Conservation (phyloP, 2,797 vertebrate species). For the Danionella dracula region DNA sequence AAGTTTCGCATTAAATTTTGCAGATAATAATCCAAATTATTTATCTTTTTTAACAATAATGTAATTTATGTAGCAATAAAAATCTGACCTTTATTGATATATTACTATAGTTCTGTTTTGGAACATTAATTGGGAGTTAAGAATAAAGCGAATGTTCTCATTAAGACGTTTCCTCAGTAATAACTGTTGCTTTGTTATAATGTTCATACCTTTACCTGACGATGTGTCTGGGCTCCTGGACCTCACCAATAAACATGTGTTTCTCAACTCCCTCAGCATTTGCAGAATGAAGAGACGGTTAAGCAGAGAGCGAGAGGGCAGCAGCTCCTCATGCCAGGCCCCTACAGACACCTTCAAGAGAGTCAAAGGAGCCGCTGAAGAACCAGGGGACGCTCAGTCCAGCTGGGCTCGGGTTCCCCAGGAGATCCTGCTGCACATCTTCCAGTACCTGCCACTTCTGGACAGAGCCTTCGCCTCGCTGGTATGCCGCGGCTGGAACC, state of each 20-base stretch:
- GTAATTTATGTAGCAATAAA: too few relatives aligned
- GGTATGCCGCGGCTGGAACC: constrained; percentile 90
- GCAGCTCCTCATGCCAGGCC: constrained; percentile 63
- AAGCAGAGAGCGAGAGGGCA: constrained; percentile 64
- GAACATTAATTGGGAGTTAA: too few relatives aligned
- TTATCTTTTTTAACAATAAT: too few relatives aligned
- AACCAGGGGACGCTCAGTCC: constrained; percentile 35
- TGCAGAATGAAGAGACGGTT: constrained; percentile 88
- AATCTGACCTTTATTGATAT: too few relatives aligned
- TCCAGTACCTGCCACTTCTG: constrained; percentile 89
- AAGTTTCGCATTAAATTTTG: too few relatives aligned
- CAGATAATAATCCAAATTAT: too few relatives aligned
- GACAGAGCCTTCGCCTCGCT: constrained; percentile 91
- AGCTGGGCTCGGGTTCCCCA: constrained; percentile 86
- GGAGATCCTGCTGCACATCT: constrained; percentile 89
- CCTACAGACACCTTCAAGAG: constrained; percentile 72
- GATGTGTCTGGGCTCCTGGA: neutral
- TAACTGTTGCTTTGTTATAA: too few relatives aligned
- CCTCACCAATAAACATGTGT: neutral
- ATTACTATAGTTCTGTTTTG: too few relatives aligned
- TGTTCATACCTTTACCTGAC: neutral
- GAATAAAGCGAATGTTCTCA: too few relatives aligned
- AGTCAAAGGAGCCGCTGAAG: constrained; percentile 55
- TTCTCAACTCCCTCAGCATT: neutral
- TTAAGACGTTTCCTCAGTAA: too few relatives aligned